Percentiles rank a stretch among this genome's conserved stretches.
These are phyloP conservation scores for Cryptotermes secundus DNA, from an alignment of 1,140 invertebrate species.

Conservation along the genomic window DNA sequence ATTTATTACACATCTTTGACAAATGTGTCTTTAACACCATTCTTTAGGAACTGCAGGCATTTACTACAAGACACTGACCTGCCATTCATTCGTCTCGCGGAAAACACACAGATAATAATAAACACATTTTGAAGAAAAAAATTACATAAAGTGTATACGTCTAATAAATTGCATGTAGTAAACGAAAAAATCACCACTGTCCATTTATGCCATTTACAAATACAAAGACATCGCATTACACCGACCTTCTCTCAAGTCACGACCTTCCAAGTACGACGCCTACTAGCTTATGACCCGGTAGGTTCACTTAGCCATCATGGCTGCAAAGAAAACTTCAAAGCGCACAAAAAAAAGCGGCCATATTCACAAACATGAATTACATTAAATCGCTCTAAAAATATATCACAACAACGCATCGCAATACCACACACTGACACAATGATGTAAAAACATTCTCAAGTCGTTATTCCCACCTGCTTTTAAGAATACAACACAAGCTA, in stretches of 20 bases:
- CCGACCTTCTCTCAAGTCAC: conserved; percentile 32
- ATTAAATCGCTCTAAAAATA: conserved; percentile 27
- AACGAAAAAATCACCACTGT: conserved; percentile 18
- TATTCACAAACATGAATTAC: conserved; percentile 35
- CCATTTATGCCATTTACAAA: conserved; percentile 3
- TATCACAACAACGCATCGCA: neutral
- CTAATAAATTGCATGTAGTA: neutral
- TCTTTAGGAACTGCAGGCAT: neutral
- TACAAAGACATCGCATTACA: conserved; percentile 18
- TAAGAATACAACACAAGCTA: conserved; percentile 32
- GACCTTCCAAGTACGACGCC: conserved; percentile 37
- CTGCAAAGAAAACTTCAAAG: conserved; percentile 40
- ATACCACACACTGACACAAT: conserved; percentile 21
- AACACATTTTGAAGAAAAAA: neutral
- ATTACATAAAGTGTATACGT: neutral
- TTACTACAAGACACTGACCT: neutral
- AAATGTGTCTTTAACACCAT: neutral
- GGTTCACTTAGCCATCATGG: conserved; percentile 41
- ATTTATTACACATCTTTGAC: neutral
- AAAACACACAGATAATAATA: neutral
- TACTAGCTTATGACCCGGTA: conserved; percentile 38
- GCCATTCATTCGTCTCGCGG: neutral
- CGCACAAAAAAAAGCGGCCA: conserved; percentile 38
- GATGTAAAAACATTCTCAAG: conserved; percentile 21
- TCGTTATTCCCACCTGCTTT: conserved; percentile 35